Evolutionary conservation across 1,140 invertebrate genomes (phyloP).

Genomic region (Dinothrombium tinctorium): DNA sequence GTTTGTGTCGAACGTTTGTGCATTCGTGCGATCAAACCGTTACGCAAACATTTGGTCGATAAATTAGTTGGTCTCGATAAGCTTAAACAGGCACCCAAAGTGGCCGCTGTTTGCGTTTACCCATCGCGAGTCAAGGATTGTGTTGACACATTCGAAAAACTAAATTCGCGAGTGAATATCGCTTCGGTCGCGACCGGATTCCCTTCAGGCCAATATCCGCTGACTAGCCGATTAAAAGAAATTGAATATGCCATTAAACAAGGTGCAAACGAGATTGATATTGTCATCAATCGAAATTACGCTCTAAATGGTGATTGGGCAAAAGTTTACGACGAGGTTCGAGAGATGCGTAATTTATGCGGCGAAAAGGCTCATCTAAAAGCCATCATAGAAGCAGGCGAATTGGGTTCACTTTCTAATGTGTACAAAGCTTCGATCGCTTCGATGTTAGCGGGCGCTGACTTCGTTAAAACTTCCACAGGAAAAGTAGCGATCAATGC

Average conservation of each 20-base stretch:
- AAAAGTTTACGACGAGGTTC: slow-evolving; percentile 53
- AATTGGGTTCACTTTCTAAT: slow-evolving; percentile 62
- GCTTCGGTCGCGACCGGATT: slow-evolving; percentile 78
- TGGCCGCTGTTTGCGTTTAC: slow-evolving; percentile 84
- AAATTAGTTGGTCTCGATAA: too few relatives aligned
- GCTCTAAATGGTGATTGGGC: slow-evolving; percentile 66
- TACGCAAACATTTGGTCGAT: slow-evolving; percentile 23
- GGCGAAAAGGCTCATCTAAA: slow-evolving; percentile 52
- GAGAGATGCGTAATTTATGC: slow-evolving; percentile 36
- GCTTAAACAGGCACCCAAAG: too few relatives aligned
- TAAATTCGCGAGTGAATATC: slow-evolving; percentile 11
- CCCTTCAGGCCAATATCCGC: slow-evolving; percentile 63
- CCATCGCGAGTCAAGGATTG: slow-evolving; percentile 53
- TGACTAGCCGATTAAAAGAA: slow-evolving; percentile 56
- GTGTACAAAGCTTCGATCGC: slow-evolving; percentile 36
- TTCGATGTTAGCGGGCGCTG: slow-evolving; percentile 31
- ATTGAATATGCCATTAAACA: slow-evolving; percentile 48
- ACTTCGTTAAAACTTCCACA: slow-evolving; percentile 98
- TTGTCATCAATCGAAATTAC: slow-evolving; percentile 72
- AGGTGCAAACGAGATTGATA: slow-evolving; percentile 85
- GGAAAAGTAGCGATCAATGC: slow-evolving; percentile 92
- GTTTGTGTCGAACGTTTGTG: slow-evolving; percentile 55
- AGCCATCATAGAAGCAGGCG: slow-evolving; percentile 79
- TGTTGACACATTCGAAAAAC: slow-evolving; percentile 26
- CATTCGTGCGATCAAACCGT: slow-evolving; percentile 38